Evolutionary conservation across 1,140 invertebrate species (phyloP).

Genomic region (Drosophila teissieri): DNA sequence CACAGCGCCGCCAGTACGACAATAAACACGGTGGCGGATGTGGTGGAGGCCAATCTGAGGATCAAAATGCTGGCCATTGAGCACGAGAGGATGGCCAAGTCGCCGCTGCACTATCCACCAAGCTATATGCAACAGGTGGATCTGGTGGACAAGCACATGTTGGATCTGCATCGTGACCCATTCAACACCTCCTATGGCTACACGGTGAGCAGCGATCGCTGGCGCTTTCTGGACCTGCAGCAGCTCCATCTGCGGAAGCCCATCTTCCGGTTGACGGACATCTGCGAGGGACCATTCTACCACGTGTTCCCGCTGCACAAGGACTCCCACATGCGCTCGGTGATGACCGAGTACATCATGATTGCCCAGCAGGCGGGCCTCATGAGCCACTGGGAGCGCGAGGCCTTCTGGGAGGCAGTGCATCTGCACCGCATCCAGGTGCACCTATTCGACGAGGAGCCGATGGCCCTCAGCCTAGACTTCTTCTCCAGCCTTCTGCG

Average conservation of each 20-base stretch:
- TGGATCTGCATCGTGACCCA: constrained; percentile 49
- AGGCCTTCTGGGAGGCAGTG: constrained; percentile 68
- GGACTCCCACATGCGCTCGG: constrained; percentile 64
- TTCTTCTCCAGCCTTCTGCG: constrained; percentile 61
- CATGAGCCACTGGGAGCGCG: constrained; percentile 47
- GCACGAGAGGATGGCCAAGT: constrained; percentile 34
- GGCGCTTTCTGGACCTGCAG: constrained; percentile 64
- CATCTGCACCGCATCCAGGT: constrained; percentile 40
- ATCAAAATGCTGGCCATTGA: constrained; percentile 65
- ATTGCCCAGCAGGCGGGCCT: constrained; percentile 68
- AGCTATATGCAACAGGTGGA: constrained; percentile 56
- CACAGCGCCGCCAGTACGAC: constrained; percentile 41
- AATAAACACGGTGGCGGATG: constrained; percentile 65
- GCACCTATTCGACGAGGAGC: constrained; percentile 44
- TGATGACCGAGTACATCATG: constrained; percentile 67
- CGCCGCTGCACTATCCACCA: constrained; percentile 19
- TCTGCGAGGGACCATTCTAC: constrained; percentile 75
- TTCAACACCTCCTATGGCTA: constrained; percentile 65
- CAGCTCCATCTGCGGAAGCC: constrained; percentile 60
- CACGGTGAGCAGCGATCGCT: constrained; percentile 71
- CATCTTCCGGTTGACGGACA: constrained; percentile 59
- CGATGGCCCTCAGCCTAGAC: constrained; percentile 47
- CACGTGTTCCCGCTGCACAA: constrained; percentile 71
- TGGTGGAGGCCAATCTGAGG: constrained; percentile 59
- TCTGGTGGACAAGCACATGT: constrained; percentile 28